Base-by-base conservation (phyloP, 2,113 vertebrate species). In the Cyprinodon variegatus region DNA sequence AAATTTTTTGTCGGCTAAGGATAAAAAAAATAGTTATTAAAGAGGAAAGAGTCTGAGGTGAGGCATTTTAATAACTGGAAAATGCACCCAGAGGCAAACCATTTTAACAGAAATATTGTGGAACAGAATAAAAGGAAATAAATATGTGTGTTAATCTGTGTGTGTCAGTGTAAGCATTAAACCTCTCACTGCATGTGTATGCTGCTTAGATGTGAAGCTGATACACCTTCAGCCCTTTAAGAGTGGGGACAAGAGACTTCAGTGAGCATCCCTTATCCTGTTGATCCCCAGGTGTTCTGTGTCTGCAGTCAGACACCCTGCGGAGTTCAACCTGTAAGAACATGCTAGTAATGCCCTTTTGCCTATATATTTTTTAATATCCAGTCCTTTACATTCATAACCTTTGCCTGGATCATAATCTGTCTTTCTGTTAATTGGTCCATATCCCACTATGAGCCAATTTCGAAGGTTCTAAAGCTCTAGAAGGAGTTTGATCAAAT, bases 271-370 rank as follows among this genome's bases (percentile, higher is more conserved):
- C 75, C 89, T 96, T 45, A 93, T 97, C 87, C 87, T 98, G 78
- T 84, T 99, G 79, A 89, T 94, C 4, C 96, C 97, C 43, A 95
- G 86, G 1, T 97, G 96, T 79, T 99, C 97, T 46, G 85, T 93
- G 75, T 93, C 96, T 66, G 96, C 96, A 37, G 86, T 95, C 84
- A 95, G 95, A 79, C 96, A 97, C 81, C 96, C 96, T 13, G 86
- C 97, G 15, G 95, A 97, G 45, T 96, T 97, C 77, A 95, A 98
- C 84, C 88, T 98, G 87, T 94, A 89, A 88, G 97, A 97, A 76
- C 89, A 94, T 2, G 87, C 94, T 96, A 96, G 97, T 98, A 62
- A 17, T 40, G n/a, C 15, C 11, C 48, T 59, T 20, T 57, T 57
- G 67, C 20, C 13, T 10, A 15, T 1, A 41, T 9, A 29, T 4